Evolutionary conservation across 92 coral and sea anemone species (phyloP).

Genomic region (Porites lobata): DNA sequence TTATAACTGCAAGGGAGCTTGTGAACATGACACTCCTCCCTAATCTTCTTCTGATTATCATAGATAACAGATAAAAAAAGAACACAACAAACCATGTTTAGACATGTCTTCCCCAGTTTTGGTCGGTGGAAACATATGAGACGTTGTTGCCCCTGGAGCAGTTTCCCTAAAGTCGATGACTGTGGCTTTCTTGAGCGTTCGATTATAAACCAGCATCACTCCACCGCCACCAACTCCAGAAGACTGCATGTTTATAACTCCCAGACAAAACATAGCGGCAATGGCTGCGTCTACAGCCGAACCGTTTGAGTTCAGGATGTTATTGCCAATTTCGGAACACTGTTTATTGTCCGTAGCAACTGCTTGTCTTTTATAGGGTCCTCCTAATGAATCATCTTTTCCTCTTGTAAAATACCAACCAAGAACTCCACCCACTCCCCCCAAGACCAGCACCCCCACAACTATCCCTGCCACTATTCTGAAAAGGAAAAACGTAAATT

Average conservation of each 20-base stretch:
- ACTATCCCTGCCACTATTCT: neutral
- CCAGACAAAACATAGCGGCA: slow-evolving; percentile 93
- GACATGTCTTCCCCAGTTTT: neutral
- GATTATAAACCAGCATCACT: slow-evolving; percentile 81
- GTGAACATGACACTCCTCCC: no score
- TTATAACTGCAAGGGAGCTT: no score
- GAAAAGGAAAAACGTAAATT: neutral
- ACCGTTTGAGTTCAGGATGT: slow-evolving; percentile 69
- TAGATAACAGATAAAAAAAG: no score
- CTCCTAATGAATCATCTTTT: slow-evolving; percentile 30
- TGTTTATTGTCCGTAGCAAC: slow-evolving; percentile 79
- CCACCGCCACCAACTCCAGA: slow-evolving; percentile 95
- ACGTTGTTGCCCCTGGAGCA: slow-evolving; percentile 73
- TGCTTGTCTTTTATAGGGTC: slow-evolving; percentile 62
- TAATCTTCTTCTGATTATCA: no score
- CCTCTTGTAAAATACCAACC: neutral
- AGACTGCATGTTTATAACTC: slow-evolving; percentile 94
- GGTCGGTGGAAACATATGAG: slow-evolving; percentile 61
- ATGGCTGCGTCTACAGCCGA: slow-evolving; percentile 98
- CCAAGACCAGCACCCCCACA: neutral
- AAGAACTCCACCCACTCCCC: neutral
- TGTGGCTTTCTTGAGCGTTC: slow-evolving; percentile 23
- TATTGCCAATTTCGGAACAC: slow-evolving; percentile 86
- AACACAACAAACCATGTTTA: no score
- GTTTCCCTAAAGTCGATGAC: slow-evolving; percentile 83